Percentiles rank a stretch among this genome's conserved stretches.
phyloP scores from a whole-genome alignment of 1,140 invertebrate species.

The Andricus grossulariae region DNA sequence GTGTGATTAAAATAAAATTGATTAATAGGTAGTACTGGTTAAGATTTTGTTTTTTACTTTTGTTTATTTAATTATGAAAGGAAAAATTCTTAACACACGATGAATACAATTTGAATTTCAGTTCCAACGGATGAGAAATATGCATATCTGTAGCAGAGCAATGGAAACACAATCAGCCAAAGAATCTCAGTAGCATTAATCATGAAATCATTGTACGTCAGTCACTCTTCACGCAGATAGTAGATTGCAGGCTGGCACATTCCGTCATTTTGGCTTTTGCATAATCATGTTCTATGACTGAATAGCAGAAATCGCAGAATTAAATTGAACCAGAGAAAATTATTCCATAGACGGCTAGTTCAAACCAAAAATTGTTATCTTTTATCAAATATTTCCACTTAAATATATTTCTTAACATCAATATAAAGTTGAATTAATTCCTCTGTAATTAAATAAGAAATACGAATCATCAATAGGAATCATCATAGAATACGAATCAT shows the following conservation, averaged over 20 bases:
- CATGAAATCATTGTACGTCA: conserved; percentile 17
- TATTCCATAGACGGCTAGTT: not conserved
- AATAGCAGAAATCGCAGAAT: not conserved
- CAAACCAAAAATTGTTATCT: not conserved
- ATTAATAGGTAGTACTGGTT: too few species aligned
- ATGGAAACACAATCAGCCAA: conserved; percentile 20
- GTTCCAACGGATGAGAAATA: not conserved
- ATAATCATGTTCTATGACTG: conserved; percentile 17
- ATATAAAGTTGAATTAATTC: too few species aligned
- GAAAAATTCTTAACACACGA: not conserved
- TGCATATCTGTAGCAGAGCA: not conserved
- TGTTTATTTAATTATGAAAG: too few species aligned
- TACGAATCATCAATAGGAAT: too few species aligned
- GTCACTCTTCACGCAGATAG: conserved; percentile 15
- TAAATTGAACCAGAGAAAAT: not conserved
- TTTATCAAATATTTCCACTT: not conserved
- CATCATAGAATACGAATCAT: too few species aligned
- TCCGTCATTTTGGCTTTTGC: conserved; percentile 22
- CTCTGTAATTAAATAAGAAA: too few species aligned
- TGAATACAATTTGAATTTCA: not conserved
- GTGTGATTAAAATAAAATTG: too few species aligned
- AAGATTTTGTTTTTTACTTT: too few species aligned
- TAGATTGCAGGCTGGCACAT: conserved; percentile 11
- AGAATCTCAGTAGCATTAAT: conserved; percentile 25
- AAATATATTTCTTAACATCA: too few species aligned